Evolutionary conservation across 2,113 vertebrate genomes (phyloP), one percentile per base, ranked within the genome.

Genomic region (Chrysochloris asiatica): DNA sequence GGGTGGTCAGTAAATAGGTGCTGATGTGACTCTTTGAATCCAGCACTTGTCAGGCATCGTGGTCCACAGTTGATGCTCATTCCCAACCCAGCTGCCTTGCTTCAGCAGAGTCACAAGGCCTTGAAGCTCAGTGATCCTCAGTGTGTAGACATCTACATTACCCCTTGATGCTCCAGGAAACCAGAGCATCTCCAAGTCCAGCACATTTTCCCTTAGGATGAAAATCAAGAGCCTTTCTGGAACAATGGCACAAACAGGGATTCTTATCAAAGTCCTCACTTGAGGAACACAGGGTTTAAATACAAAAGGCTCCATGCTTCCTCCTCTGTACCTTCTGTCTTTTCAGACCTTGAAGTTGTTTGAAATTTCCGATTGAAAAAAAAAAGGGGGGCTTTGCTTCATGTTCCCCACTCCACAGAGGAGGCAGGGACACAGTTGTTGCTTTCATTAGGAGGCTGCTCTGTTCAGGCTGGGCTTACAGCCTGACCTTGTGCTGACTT

Each of bases 401-500:
- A 33, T 11, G 26, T 38, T 89, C 79, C 41, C n/a, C 7, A 6
- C n/a, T 45, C 12, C 19, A 41, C 33, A 56, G 38, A 93, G n/a
- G 87, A 84, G 16, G 16, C 17, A 71, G 54, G 30, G 67, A 50
- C 3, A 2, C 17, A 36, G 8, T 54, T 43, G 16, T 45, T 81
- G 41, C 50, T 90, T 93, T 80, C 38, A 12, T 90, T 81, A 73
- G 45, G n/a, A 86, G 76, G 13, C 33, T 33, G 47, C 47, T 93
- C 33, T 86, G 71, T 77, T 77, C 33, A 75, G 63, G 3, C 16
- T 3, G 0, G 4, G 26, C 83, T 94, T 90, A 92, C 43, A 72
- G 38, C 41, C 73, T 10, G 11, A 83, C 86, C n/a, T 94, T 83
- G 6, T 88, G 94, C 91, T 89, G 73, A 80, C 48, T 86, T 93